Evolutionary conservation across 2,797 vertebrate species (phyloP).

Genomic region (Tauraco hartlaubi): DNA sequence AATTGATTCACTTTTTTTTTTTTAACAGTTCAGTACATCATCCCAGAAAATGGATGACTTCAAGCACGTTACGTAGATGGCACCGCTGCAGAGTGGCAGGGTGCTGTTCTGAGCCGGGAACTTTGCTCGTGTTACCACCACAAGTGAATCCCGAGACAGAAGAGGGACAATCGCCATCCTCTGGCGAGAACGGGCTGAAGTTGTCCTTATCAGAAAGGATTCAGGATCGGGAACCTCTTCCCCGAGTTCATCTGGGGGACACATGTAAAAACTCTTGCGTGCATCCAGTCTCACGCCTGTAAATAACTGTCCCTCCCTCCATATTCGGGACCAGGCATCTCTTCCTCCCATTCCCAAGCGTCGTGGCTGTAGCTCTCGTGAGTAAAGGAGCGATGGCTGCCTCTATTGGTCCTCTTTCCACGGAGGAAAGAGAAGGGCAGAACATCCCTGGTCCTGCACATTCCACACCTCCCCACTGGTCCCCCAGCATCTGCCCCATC

Average conservation of each 20-base stretch:
- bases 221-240: background rate
- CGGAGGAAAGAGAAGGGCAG: background rate
- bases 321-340: background rate
- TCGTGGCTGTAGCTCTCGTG: background rate
- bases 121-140: conserved; percentile 27
- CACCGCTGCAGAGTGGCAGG: background rate
- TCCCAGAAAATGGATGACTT: background rate
- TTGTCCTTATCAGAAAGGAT: conserved; percentile 9
- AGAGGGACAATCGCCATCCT: background rate
- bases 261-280: conserved; percentile 13
- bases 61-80: fast-evolving
- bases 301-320: background rate
- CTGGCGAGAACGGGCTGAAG: background rate
- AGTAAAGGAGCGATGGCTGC: background rate
- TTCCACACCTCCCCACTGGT: background rate
- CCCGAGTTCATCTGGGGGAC: conserved; percentile 29
- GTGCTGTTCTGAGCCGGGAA: background rate
- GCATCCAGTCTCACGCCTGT: background rate
- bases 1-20: background rate
- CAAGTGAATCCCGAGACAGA: conserved; percentile 27
- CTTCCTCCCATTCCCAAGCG: background rate
- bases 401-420: background rate
- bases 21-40: background rate
- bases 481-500: background rate
- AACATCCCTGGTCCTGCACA: background rate